Evolutionary conservation across 2,797 vertebrate species (phyloP).

Genomic region (Cyclura pinguis): DNA sequence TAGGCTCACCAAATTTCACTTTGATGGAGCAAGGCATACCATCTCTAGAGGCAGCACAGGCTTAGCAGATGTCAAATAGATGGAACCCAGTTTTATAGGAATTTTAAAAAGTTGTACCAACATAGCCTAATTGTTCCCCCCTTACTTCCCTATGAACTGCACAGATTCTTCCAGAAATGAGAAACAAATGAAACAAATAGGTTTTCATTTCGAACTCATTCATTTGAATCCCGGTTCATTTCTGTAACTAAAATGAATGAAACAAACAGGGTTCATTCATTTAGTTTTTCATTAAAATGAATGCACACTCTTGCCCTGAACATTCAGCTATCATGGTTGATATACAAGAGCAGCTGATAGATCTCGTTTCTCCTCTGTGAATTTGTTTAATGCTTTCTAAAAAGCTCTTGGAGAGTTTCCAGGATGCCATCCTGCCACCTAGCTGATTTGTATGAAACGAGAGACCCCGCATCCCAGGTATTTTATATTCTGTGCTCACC

Average conservation of each 20-base stretch:
- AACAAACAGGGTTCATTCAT: not conserved
- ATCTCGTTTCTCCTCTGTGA: not conserved
- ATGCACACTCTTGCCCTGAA: not conserved
- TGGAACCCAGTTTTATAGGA: not conserved
- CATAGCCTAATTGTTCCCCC: not conserved
- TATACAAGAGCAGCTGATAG: not conserved
- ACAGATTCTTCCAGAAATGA: not conserved
- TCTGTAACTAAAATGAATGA: not conserved
- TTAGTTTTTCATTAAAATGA: not conserved
- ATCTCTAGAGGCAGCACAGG: not conserved
- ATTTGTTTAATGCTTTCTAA: not conserved
- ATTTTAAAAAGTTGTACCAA: not conserved
- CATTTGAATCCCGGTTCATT: conserved; percentile 7
- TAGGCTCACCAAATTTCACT: not conserved
- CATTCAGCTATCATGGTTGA: not conserved
- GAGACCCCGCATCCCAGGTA: not conserved
- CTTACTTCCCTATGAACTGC: not conserved
- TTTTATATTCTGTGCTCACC: not conserved
- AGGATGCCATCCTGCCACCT: not conserved
- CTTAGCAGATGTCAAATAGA: not conserved
- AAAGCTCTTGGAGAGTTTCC: not conserved
- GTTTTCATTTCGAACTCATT: not conserved
- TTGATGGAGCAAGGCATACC: not conserved
- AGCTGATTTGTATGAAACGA: not conserved
- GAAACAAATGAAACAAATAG: not conserved